Conservation (phyloP, 2,113 vertebrate species). For the Toxotes chatareus region DNA sequence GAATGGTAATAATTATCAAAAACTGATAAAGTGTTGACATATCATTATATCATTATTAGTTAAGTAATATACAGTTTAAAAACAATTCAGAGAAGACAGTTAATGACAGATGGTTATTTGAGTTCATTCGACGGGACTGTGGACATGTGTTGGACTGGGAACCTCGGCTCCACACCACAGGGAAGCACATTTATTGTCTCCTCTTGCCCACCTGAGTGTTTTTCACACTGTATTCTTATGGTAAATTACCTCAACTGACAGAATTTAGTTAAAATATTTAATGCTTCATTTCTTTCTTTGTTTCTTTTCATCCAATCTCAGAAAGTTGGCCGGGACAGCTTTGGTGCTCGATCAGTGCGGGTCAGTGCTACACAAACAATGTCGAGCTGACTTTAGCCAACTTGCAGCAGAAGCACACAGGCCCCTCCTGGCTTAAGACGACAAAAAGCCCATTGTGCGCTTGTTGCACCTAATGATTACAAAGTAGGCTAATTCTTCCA, state of each 20-base stretch:
- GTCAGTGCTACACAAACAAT: constrained; percentile 50
- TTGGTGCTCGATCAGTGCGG: neutral
- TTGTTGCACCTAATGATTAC: constrained; percentile 52
- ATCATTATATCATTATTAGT: neutral
- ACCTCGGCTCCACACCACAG: neutral
- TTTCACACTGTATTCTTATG: neutral
- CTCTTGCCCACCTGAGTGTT: neutral
- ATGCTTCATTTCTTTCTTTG: constrained; percentile 33
- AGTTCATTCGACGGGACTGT: neutral
- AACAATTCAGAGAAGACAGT: neutral
- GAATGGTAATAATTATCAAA: neutral
- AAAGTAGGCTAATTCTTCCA: constrained; percentile 70
- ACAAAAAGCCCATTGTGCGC: constrained; percentile 70
- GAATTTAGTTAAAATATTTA: constrained; percentile 4
- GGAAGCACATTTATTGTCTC: neutral
- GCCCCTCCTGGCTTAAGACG: constrained; percentile 38
- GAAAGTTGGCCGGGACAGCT: constrained; percentile 20
- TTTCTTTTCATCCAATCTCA: constrained; percentile 20
- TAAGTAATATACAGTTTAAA: neutral
- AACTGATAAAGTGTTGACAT: neutral
- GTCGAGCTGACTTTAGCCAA: constrained; percentile 41
- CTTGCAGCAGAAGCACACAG: constrained; percentile 20
- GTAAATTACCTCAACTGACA: constrained; percentile 21
- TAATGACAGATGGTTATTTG: neutral
- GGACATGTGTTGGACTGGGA: neutral